Conservation (phyloP, 2,888 invertebrate species). For the Patella ulyssiponensis region DNA sequence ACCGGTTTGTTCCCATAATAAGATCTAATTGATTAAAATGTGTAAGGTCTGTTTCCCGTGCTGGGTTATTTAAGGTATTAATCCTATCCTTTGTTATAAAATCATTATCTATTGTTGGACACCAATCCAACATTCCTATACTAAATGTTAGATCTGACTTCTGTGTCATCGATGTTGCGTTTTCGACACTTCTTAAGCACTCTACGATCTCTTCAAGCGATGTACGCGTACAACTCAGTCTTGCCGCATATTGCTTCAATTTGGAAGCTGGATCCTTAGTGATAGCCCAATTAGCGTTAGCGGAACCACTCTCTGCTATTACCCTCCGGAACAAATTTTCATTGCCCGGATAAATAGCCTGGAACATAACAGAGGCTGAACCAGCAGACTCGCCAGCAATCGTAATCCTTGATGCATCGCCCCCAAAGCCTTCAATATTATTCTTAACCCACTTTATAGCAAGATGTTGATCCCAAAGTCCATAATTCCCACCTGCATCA, state of each 20-base stretch:
- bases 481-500: conserved; percentile 53
- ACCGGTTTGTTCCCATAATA: neutral
- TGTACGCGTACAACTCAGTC: neutral
- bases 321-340: conserved; percentile 49
- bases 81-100: neutral
- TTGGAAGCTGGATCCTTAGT: neutral
- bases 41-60: neutral
- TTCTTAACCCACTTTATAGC: conserved; percentile 54
- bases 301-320: conserved; percentile 52
- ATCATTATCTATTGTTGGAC: neutral
- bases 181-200: neutral
- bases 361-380: conserved; percentile 42
- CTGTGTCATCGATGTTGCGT: no score
- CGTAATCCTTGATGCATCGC: conserved; percentile 46
- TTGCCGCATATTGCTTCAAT: neutral
- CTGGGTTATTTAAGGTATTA: neutral
- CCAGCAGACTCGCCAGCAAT: conserved; percentile 58
- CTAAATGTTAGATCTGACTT: no score
- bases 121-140: neutral
- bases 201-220: neutral
- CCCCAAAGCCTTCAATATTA: conserved; percentile 49
- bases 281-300: conserved; percentile 16
- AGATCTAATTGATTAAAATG: neutral
- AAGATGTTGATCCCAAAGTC: conserved; percentile 53
- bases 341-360: conserved; percentile 45